Evolutionary conservation across 2,113 vertebrate genomes (phyloP), one percentile per base, ranked within the genome.

Genomic region (Geococcyx californianus): DNA sequence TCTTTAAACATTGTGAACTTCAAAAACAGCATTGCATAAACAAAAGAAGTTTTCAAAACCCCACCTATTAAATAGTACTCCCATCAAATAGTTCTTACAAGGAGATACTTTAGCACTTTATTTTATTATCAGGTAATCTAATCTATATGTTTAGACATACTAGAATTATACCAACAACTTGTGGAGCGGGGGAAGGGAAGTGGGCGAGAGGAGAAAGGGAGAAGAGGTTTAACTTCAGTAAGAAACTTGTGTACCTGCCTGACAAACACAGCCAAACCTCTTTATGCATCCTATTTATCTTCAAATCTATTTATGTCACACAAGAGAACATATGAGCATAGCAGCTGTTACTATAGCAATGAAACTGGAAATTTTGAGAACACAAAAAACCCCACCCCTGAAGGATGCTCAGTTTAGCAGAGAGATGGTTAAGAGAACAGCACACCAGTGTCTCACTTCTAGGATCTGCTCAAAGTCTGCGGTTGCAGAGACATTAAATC

Each of bases 331-430:
- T 96, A 96, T 36, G 95, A 97, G 93, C 92, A 67, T 62, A 96
- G 97, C 97, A 97, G 96, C 97, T 97, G 97, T 96, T 98, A 93
- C 96, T 95, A 97, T 94, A 98, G 95, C 94, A 97, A 97, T 97
- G 96, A 96, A 97, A 95, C 95, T 91, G 89, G 90, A 96, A 96
- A 93, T 97, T 97, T 93, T 93, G 80, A 72, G 94, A 92, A 96
- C 86, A 85, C 69, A 88, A 40, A 86, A 94, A 96, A 94, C 59
- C 24, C 45, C 87, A 74, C 81, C 96, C 93, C 74, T 94, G 94
- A 97, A 97, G 93, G 93, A 84, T 49, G 64, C 82, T 94, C 56
- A 84, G 82, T 54, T 96, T 66, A 92, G 79, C 70, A 94, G 78
- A 94, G 91, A 84, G 94, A 94, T 78, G 93, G 82, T 91, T 89